Base-by-base conservation (phyloP, 2,888 invertebrate genomes). In the Erannis defoliaria region DNA sequence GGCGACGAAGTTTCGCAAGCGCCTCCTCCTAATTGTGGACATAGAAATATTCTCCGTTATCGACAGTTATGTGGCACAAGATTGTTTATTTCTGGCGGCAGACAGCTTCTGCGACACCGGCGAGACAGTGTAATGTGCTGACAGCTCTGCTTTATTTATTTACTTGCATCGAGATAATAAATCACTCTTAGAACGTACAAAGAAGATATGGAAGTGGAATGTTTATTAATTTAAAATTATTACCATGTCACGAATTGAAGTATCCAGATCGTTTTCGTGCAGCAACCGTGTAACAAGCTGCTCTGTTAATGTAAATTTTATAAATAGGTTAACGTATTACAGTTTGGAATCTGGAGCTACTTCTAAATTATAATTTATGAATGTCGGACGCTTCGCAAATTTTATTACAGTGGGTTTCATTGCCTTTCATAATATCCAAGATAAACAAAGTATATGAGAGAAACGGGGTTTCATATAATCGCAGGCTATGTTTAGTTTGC, bases 1-100 rank as follows among this genome's bases (percentile, higher is more conserved):
- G 67, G 63, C 65, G 63, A 69, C 61, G 74, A 72, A 71, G 74
- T 80, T 76, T 78, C 73, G 66, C 71, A 76, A 76, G 62, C 68
- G 50, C 54, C 66, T 62, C 55, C 57, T 61, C 71, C 76, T 79
- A 81, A 83, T 83, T 80, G 74, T 74, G 62, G 55, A 50, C 59
- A 74, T 67, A 72, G 77, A 73, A 79, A 82, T 79, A 82, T 73
- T 81, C 64, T 66, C 70, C 68, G 71, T 81, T 83, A 85, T 85
- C 80, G 83, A 77, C 76, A 76, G 76, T 75, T 81, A 86, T 86
- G 81, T 89, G 75, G 87, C 80, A 76, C 88, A 84, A 74, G 76
- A 78, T 72, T 77, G 80, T 84, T 82, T 89, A 88, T 88, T 88
- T 87, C 77, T 82, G 78, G 78, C 78, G 60, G 70, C 74, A 76